These are phyloP conservation scores for Xylophagus ater DNA, from an alignment of 2,888 invertebrate genomes.

Conservation along the genomic window DNA sequence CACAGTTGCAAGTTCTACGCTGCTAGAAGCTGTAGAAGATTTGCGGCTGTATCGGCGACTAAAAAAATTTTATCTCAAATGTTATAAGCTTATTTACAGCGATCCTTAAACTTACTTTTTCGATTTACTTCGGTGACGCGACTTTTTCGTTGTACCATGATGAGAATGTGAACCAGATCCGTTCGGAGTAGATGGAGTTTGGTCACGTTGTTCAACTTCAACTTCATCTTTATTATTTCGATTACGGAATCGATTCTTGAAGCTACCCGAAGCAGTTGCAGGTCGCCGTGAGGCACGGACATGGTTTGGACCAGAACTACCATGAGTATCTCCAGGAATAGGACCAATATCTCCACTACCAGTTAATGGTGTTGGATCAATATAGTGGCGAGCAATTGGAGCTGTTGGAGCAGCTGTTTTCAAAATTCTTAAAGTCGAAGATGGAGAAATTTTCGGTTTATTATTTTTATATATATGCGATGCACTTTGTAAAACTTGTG, in stretches of 20 bases:
- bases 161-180: slow-evolving; percentile 6
- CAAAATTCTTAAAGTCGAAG: slow-evolving; percentile 54
- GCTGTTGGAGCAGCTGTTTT: slow-evolving; percentile 63
- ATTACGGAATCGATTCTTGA: slow-evolving; percentile 47
- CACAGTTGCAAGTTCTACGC: slow-evolving; percentile 51
- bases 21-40: slow-evolving; percentile 33
- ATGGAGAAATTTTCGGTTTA: slow-evolving; percentile 54
- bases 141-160: slow-evolving; percentile 15
- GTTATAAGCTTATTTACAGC: slow-evolving; percentile 12
- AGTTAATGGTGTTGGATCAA: slow-evolving; percentile 55
- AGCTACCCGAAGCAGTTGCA: slow-evolving; percentile 39
- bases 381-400: slow-evolving; percentile 38
- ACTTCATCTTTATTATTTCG: slow-evolving; percentile 39
- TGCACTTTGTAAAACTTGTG: slow-evolving; percentile 74
- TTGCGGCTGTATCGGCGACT: slow-evolving; percentile 19
- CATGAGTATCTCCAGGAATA: slow-evolving; percentile 44
- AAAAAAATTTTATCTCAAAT: slow-evolving; percentile 13
- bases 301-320: slow-evolving; percentile 39
- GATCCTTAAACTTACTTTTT: slow-evolving; percentile 19
- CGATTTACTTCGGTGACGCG: slow-evolving; percentile 15
- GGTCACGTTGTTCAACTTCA: slow-evolving; percentile 15
- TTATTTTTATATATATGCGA: slow-evolving; percentile 51
- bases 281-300: slow-evolving; percentile 45
- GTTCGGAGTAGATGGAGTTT: slow-evolving; percentile 9
- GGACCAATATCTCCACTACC: slow-evolving; percentile 46